These are phyloP conservation scores for Pristiophorus japonicus DNA, from an alignment of 2,113 vertebrate genomes.

Conservation along the genomic window DNA sequence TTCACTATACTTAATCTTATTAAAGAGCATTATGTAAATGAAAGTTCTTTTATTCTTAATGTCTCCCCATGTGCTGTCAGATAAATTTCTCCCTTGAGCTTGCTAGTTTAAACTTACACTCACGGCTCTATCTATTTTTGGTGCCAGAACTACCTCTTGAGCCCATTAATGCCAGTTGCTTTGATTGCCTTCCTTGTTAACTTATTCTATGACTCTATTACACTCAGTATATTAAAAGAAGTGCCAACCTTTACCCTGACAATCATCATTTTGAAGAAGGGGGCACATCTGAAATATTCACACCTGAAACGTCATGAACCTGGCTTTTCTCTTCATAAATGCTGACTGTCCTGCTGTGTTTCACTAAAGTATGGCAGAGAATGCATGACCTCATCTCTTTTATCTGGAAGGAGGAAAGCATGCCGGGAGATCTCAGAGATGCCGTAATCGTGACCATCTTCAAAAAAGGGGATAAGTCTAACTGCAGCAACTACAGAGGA, in stretches of 20 bases:
- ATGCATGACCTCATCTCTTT: too few relatives aligned
- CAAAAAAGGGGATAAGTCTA: too few relatives aligned
- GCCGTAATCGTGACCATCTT: too few relatives aligned
- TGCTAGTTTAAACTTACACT: not conserved
- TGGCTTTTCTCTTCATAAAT: not conserved
- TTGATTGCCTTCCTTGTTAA: not conserved
- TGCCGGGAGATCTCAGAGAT: too few relatives aligned
- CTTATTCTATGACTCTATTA: not conserved
- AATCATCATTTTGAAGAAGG: too few relatives aligned
- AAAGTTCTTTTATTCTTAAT: not conserved
- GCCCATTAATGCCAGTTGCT: not conserved
- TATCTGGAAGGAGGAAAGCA: too few relatives aligned
- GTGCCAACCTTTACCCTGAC: not conserved
- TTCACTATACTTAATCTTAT: not conserved
- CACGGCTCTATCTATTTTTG: slow-evolving; percentile 4
- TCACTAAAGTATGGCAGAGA: too few relatives aligned
- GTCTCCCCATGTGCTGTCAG: slow-evolving; percentile 22
- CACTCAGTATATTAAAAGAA: not conserved
- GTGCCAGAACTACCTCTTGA: not conserved
- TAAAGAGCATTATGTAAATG: not conserved
- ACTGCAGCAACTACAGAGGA: too few relatives aligned
- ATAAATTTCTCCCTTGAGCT: slow-evolving; percentile 3
- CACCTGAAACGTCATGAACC: not conserved
- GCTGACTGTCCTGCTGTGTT: not conserved
- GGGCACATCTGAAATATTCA: not conserved